These are phyloP conservation scores for Drosophila mojavensis DNA, from an alignment of 1,140 invertebrate species.

Conservation along the genomic window DNA sequence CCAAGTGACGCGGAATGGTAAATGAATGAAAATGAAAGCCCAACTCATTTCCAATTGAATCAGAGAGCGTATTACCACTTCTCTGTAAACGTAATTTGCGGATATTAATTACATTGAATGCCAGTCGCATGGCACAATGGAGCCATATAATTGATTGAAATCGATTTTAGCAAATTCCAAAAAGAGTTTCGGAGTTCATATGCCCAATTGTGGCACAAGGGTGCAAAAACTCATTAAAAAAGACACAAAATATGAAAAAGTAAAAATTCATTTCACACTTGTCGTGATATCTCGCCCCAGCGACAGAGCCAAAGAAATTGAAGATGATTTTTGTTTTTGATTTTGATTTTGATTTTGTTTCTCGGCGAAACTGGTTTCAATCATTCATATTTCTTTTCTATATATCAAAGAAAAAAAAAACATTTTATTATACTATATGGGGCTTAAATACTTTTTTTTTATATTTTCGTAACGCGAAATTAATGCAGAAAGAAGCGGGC, in stretches of 20 bases:
- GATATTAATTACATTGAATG: not conserved
- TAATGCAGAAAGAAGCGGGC: conserved; percentile 58
- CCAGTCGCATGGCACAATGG: conserved; percentile 21
- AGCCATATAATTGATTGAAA: not conserved
- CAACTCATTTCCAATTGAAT: not conserved
- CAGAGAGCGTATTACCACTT: too few species aligned
- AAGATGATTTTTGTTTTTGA: not conserved
- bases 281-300: conserved; percentile 42
- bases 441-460: not conserved
- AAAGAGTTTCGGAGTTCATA: conserved; percentile 11
- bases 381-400: conserved; percentile 2
- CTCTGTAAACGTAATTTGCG: not conserved
- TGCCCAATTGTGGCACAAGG: conserved; percentile 18
- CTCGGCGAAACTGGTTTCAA: not conserved
- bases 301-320: conserved; percentile 22
- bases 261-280: conserved; percentile 38
- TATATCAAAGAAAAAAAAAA: conserved; percentile 37
- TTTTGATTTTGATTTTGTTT: not conserved
- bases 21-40: not conserved
- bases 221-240: conserved; percentile 12
- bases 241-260: conserved; percentile 15
- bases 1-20: not conserved
- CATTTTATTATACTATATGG: conserved; percentile 51
- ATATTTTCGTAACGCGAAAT: conserved; percentile 58
- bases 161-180: not conserved